Conservation (phyloP, 2,797 vertebrate genomes). For the Diplodus puntazzo region DNA sequence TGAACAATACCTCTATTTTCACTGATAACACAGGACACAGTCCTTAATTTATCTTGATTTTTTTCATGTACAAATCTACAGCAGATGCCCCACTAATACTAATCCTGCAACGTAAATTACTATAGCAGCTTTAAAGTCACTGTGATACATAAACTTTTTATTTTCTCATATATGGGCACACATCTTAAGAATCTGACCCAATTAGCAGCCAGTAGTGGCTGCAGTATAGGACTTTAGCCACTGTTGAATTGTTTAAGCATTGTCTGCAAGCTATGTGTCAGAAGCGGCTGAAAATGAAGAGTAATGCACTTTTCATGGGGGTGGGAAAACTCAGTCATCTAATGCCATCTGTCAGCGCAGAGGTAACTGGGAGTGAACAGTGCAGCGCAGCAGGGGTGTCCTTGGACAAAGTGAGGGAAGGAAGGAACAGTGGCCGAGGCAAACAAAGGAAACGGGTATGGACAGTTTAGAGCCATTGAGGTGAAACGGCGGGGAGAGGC, state of each 20-base stretch:
- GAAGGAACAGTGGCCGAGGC: slow-evolving; percentile 55
- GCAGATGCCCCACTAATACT: background rate
- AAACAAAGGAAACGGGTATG: slow-evolving; percentile 55
- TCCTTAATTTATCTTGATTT: background rate
- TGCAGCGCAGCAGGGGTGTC: slow-evolving; percentile 54
- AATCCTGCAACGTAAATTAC: background rate
- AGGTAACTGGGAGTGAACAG: slow-evolving; percentile 54
- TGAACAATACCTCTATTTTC: background rate
- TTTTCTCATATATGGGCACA: too few relatives aligned
- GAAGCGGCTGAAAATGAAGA: slow-evolving; percentile 69
- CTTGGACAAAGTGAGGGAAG: slow-evolving; percentile 65
- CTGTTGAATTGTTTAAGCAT: slow-evolving; percentile 42
- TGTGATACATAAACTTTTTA: background rate
- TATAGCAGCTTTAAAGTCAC: background rate
- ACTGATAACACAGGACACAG: background rate
- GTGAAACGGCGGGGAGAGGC: slow-evolving; percentile 56
- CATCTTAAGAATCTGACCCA: too few relatives aligned
- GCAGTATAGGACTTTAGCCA: too few relatives aligned
- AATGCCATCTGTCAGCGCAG: slow-evolving; percentile 70
- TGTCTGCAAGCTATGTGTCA: slow-evolving; percentile 40
- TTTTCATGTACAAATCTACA: too few relatives aligned
- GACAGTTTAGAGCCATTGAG: slow-evolving; percentile 50
- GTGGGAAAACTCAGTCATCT: slow-evolving; percentile 69
- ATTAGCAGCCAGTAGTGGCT: too few relatives aligned
- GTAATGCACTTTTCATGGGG: slow-evolving; percentile 69